Evolutionary conservation across 2,888 invertebrate species (phyloP).

Genomic region (Pachycephus smyrnensis): DNA sequence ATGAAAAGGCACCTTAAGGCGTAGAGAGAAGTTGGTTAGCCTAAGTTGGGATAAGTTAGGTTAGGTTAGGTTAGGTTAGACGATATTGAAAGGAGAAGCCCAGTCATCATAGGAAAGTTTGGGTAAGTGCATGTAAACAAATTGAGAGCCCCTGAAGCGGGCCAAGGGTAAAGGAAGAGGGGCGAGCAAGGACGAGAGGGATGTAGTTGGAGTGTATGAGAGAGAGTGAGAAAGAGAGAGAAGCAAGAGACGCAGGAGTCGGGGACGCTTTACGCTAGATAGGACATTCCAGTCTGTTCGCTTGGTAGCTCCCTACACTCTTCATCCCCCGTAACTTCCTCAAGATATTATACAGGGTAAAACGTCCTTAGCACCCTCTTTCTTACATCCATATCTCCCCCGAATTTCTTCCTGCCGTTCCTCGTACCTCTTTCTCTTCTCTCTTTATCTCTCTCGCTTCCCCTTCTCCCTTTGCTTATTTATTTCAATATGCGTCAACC

Average conservation of each 20-base stretch:
- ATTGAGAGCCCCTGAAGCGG: constrained; percentile 39
- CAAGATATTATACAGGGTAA: too few relatives aligned
- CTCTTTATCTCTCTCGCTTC: not conserved
- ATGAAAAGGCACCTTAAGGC: too few relatives aligned
- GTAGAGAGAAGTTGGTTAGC: not conserved
- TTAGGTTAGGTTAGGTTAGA: not conserved
- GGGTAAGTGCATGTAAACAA: constrained; percentile 38
- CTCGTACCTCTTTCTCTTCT: not conserved
- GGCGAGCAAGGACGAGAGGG: constrained; percentile 19
- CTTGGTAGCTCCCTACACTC: not conserved
- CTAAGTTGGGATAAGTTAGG: not conserved
- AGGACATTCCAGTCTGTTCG: not conserved
- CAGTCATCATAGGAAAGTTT: not conserved
- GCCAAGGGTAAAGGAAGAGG: constrained; percentile 18
- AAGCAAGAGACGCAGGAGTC: constrained; percentile 17
- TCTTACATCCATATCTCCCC: not conserved
- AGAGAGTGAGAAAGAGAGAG: constrained; percentile 16
- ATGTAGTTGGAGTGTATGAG: constrained; percentile 16
- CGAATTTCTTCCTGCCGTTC: not conserved
- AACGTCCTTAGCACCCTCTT: not conserved
- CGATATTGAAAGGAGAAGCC: constrained; percentile 2
- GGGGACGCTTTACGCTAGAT: constrained; percentile 35
- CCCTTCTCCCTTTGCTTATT: not conserved
- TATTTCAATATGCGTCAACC: not conserved
- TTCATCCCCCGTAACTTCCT: not conserved